phyloP scores from a whole-genome alignment of 1,140 invertebrate genomes.

The Lepidotrigona ventralis region DNA sequence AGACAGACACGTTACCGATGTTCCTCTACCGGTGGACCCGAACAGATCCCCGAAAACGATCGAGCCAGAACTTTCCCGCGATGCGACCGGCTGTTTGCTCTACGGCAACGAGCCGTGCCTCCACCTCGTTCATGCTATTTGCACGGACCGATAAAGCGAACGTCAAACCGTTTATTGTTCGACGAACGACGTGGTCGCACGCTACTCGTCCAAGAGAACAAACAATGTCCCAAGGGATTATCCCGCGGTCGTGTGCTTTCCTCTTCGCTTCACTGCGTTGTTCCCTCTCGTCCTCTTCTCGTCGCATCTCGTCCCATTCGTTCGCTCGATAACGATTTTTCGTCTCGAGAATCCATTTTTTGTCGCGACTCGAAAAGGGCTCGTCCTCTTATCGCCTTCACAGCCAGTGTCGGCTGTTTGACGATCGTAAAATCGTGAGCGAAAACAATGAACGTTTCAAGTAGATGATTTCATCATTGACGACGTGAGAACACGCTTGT shows the following conservation, averaged over 20 bases:
- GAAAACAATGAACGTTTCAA: constrained; percentile 15
- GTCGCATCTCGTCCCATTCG: background rate
- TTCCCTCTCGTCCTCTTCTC: constrained; percentile 21
- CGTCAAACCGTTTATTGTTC: constrained; percentile 69
- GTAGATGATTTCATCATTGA: constrained; percentile 51
- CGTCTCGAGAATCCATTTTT: constrained; percentile 6
- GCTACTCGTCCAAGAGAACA: constrained; percentile 27
- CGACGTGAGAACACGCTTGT: background rate
- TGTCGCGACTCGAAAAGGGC: background rate
- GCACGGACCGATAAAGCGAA: constrained; percentile 70
- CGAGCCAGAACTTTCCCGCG: constrained; percentile 59
- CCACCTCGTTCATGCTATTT: constrained; percentile 68
- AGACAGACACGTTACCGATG: background rate
- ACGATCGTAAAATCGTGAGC: constrained; percentile 69
- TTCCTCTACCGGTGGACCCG: background rate
- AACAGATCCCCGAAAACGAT: background rate
- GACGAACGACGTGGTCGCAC: constrained; percentile 43
- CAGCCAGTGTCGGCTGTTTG: constrained; percentile 61
- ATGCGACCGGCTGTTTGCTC: constrained; percentile 63
- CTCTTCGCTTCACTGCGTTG: background rate
- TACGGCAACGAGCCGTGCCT: constrained; percentile 57
- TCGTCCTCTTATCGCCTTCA: constrained; percentile 27
- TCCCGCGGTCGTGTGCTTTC: constrained; percentile 52
- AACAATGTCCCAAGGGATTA: constrained; percentile 62
- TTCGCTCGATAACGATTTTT: constrained; percentile 67